Conservation (phyloP, 2,888 invertebrate genomes). For the Pogonocherus hispidulus region DNA sequence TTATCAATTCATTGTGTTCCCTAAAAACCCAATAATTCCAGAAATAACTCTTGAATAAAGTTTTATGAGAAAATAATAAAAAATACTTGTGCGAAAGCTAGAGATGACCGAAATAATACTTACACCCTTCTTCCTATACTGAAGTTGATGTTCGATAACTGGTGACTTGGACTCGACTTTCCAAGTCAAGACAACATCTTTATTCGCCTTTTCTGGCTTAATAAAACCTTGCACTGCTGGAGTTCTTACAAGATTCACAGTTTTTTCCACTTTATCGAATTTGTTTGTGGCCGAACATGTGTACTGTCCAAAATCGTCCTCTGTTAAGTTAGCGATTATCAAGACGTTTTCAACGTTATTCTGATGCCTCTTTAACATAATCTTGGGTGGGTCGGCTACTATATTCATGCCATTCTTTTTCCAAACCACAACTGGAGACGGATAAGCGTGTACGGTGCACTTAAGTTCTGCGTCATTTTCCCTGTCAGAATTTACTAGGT, state of each 20-base stretch:
- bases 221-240: conserved; percentile 56
- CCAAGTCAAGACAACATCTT: conserved; percentile 67
- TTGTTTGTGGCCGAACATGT: conserved; percentile 67
- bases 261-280: conserved; percentile 60
- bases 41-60: too few relatives aligned
- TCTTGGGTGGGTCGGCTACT: conserved; percentile 39
- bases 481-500: conserved; percentile 66
- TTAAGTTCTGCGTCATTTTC: conserved; percentile 66
- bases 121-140: conserved; percentile 68
- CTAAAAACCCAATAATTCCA: too few relatives aligned
- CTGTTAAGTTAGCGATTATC: conserved; percentile 60
- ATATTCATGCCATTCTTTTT: conserved; percentile 60
- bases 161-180: conserved; percentile 69
- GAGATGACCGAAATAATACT: conserved; percentile 41
- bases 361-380: conserved; percentile 50
- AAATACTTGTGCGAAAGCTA: background rate
- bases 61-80: too few relatives aligned
- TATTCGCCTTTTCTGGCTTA: conserved; percentile 52
- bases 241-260: conserved; percentile 60
- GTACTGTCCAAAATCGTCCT: conserved; percentile 67
- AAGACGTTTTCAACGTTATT: conserved; percentile 59
- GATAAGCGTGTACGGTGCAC: conserved; percentile 68
- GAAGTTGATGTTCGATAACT: conserved; percentile 67
- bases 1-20: too few relatives aligned
- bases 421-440: conserved; percentile 65